Evolutionary conservation across 2,113 vertebrate genomes (phyloP), one percentile per base, ranked within the genome.

Genomic region (Hippocampus abdominalis): DNA sequence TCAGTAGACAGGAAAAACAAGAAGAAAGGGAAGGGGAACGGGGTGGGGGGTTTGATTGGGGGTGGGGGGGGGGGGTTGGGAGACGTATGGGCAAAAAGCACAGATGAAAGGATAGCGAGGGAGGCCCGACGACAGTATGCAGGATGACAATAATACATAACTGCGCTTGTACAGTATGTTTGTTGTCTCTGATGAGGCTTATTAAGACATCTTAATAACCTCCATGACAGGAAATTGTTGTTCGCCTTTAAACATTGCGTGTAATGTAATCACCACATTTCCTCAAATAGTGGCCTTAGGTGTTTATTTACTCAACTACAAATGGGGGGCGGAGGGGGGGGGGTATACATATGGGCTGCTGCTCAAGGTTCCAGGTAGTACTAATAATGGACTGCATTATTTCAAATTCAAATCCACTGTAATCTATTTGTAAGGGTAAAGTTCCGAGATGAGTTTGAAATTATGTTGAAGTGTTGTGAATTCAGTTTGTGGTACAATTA

Each of bases 1-100:
- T 91, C 88, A 90, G 79, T 83, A 86, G 89, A 90, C 86, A 81
- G 82, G 84, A 88, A 89, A 88, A 88, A 84, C 84, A 87, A 88
- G 82, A 74, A 74, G 53, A 76, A 73, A 73, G 69, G 76, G 68
- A 76, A 85, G 56, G 64, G 36, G 68, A 59, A 32, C 3, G 42
- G 11, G 42, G 42, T 2, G 25, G 63, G 53, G 66, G 72, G 32
- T 64, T 29, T 60, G 57, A 60, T 60, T 60, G 57, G 57, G 32
- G 25, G 56, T 59, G 56, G 20, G 44, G 62, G 57, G 75, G 53
- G 27, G 51, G 79, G 64, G 53, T 73, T 72, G 75, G 71, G 48
- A 80, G 82, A 85, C 73, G 86, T 77, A 74, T 84, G 83, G 81
- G 48, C 80, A 77, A 57, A 78, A 57, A 74, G 75, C 77, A 51